Evolutionary conservation across 2,113 vertebrate genomes (phyloP).

Genomic region (Recurvirostra avosetta): DNA sequence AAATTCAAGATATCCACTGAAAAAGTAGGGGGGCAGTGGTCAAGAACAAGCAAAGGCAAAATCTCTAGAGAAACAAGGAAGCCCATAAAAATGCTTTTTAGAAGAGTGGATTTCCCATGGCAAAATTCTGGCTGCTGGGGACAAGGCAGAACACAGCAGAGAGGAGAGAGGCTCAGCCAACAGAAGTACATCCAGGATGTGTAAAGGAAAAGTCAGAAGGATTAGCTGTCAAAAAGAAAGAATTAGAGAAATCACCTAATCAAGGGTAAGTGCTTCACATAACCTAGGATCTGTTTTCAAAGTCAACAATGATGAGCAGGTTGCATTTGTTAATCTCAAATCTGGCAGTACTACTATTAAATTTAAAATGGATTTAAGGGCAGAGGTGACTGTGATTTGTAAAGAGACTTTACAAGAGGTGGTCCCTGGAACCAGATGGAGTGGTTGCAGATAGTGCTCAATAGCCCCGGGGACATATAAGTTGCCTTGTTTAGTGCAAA

Average conservation of each 20-base stretch:
- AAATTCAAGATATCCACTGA: not conserved
- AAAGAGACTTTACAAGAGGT: not conserved
- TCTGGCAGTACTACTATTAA: not conserved
- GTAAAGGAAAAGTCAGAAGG: not conserved
- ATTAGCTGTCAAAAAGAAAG: not conserved
- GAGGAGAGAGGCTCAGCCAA: not conserved
- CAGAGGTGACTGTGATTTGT: constrained; percentile 7
- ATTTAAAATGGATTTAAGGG: constrained; percentile 12
- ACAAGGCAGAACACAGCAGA: not conserved
- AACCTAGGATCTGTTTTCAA: not conserved
- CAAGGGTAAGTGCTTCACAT: not conserved
- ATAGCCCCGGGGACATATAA: not conserved
- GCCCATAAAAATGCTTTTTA: not conserved
- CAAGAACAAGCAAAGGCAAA: not conserved
- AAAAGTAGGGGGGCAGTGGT: not conserved
- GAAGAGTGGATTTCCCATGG: not conserved
- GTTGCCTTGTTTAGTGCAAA: not conserved
- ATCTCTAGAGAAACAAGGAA: not conserved
- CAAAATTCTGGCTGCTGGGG: not conserved
- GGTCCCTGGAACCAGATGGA: constrained; percentile 32
- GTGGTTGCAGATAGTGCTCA: fast-evolving
- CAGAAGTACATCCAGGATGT: not conserved
- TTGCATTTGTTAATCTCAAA: not conserved
- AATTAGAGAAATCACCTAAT: not conserved
- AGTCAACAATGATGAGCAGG: not conserved